phyloP scores from a whole-genome alignment of 2,888 invertebrate species.

The Hemithea aestivaria region DNA sequence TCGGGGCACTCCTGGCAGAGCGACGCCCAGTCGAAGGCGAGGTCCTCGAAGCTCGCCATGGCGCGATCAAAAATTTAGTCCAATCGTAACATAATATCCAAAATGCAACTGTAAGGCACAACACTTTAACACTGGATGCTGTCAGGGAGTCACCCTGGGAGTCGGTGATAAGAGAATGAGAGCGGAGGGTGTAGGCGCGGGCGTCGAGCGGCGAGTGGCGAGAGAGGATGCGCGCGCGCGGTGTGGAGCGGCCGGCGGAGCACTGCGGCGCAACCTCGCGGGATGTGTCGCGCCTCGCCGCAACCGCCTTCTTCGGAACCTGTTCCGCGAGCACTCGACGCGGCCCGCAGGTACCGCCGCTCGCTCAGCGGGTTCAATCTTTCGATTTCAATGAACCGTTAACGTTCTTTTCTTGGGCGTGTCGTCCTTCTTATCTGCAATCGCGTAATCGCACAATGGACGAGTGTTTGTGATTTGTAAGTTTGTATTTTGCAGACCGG shows the following conservation, averaged over 20 bases:
- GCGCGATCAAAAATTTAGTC: conserved; percentile 43
- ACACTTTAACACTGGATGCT: conserved; percentile 50
- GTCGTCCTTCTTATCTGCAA: conserved; percentile 57
- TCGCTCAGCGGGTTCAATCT: conserved; percentile 50
- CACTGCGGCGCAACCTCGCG: conserved; percentile 65
- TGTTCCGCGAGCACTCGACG: conserved; percentile 45
- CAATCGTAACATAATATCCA: conserved; percentile 50
- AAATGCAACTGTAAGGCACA: conserved; percentile 41
- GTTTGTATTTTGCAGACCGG: conserved; percentile 15
- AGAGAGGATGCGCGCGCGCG: conserved; percentile 59
- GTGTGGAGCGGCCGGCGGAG: conserved; percentile 62
- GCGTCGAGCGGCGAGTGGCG: conserved; percentile 32
- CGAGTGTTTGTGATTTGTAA: conserved; percentile 18
- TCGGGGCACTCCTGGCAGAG: conserved; percentile 81
- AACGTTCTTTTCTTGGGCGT: conserved; percentile 63
- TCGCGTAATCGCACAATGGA: conserved; percentile 51
- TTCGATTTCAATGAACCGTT: conserved; percentile 78
- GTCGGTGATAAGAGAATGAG: conserved; percentile 30
- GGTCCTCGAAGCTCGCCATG: conserved; percentile 83
- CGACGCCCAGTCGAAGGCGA: conserved; percentile 82
- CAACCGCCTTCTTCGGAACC: conserved; percentile 45
- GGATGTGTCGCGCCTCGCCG: conserved; percentile 55
- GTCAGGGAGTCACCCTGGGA: conserved; percentile 25
- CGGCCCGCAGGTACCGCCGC: conserved; percentile 41
- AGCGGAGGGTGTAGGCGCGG: conserved; percentile 40